Evolutionary conservation across 2,888 invertebrate species (phyloP), one percentile per base, ranked within the genome.

Genomic region (Ormyrus rosae): DNA sequence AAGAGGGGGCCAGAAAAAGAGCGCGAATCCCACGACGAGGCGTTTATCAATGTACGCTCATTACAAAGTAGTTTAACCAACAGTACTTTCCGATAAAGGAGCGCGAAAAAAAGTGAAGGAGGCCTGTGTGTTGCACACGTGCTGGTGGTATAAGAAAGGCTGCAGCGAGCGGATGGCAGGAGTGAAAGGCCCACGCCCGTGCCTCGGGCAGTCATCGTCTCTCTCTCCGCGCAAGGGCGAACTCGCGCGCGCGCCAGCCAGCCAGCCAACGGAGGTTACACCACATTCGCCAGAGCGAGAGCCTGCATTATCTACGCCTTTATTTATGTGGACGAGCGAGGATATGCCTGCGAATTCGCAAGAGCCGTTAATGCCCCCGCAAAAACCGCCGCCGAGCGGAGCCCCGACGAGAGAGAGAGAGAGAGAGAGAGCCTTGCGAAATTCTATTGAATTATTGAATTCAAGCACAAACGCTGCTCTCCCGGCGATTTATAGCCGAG

Each of bases 171-270:
- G 75, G 78, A 79, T 72, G 67, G 82, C 80, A 90, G 89, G 90
- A 90, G 90, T 90, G 90, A 90, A 90, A 90, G 90, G 90, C 89
- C 90, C 89, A 90, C 90, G 90, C 90, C 90, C 90, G 90, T 90
- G 90, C 90, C 90, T 89, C 87, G 82, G 90, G 90, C 90, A 87
- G 85, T 84, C 84, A 80, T 68, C 83, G 80, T 80, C 74, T 58
- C 34, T 70, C 65, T 48, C 55, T 68, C 53, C 34, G n/a, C 69
- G 64, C 67, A 68, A 67, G 67, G 68, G 78, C 72, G 72, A 48
- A n/a, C 67, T 11, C 51, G 13, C 10, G 61, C 58, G 55, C 68
- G 69, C 69, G 70, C 72, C 51, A 64, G 56, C 55, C 53, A 61
- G 53, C 11, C 63, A 65, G 65, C 11, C 55, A 68, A 4, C 58